A percentile compares a stretch with the other conserved stretches of the same genome.
Conservation (phyloP, 2,113 vertebrate genomes). For the Stomatorhinus ivindoensis region DNA sequence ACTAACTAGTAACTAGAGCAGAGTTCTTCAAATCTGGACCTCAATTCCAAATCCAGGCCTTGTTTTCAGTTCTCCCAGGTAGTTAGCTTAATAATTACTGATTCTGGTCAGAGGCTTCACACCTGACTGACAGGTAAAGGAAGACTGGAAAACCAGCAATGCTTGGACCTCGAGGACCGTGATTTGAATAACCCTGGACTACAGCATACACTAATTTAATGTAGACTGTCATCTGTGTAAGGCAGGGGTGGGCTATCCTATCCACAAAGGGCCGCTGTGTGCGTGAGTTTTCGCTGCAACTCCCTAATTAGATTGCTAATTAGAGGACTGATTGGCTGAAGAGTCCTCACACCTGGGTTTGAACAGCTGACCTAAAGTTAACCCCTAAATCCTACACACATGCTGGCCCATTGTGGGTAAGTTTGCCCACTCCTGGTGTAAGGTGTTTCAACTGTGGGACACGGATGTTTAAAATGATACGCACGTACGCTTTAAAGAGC, state of each 20-base stretch:
- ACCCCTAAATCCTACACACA: neutral
- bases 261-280: neutral
- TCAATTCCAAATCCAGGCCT: no score
- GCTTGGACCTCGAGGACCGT: no score
- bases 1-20: neutral
- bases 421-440: neutral
- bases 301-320: neutral
- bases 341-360: neutral
- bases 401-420: neutral
- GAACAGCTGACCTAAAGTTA: neutral
- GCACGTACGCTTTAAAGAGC: neutral
- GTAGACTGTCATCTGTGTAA: neutral
- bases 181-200: neutral
- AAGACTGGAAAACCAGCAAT: no score
- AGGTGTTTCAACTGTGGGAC: neutral
- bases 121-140: no score
- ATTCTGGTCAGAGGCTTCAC: no score
- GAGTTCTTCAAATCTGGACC: no score
- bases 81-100: no score
- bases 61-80: no score
- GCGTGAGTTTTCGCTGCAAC: neutral
- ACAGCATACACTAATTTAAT: neutral
- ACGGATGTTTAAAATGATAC: neutral
- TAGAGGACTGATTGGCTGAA: neutral
- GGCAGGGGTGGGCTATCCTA: neutral